Evolutionary conservation across 2,888 invertebrate genomes (phyloP).

Genomic region (Mermis nigrescens): DNA sequence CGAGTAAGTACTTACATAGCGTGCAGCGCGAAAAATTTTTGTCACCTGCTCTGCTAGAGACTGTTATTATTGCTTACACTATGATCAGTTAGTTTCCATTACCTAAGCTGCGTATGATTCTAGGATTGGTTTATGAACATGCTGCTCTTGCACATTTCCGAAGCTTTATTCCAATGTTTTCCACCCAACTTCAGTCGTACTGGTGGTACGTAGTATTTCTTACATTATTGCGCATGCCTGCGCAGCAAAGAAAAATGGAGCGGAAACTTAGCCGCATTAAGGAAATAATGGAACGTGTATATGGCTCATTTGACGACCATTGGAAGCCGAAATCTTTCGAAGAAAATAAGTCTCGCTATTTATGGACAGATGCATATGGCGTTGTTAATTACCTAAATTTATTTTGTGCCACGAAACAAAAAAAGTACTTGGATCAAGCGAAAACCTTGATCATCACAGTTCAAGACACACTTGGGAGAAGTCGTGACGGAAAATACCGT

Average conservation of each 20-base stretch:
- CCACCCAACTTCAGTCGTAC: no score
- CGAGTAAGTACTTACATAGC: no score
- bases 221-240: no score
- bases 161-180: no score
- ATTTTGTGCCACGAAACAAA: conserved; percentile 3
- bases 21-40: no score
- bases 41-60: no score
- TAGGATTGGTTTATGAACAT: no score
- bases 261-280: not conserved
- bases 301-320: not conserved
- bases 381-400: conserved; percentile 16
- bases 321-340: conserved; percentile 6
- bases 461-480: conserved; percentile 15
- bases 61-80: no score
- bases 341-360: conserved; percentile 14
- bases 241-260: not conserved
- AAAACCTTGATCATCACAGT: conserved; percentile 14
- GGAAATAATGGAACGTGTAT: not conserved
- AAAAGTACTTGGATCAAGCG: conserved; percentile 13
- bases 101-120: no score
- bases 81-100: no score
- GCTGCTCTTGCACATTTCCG: no score
- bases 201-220: no score
- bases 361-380: conserved; percentile 20
- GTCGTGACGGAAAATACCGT: conserved; percentile 1